Evolutionary conservation across 2,888 invertebrate genomes (phyloP).

Genomic region (Ophion ellenae): DNA sequence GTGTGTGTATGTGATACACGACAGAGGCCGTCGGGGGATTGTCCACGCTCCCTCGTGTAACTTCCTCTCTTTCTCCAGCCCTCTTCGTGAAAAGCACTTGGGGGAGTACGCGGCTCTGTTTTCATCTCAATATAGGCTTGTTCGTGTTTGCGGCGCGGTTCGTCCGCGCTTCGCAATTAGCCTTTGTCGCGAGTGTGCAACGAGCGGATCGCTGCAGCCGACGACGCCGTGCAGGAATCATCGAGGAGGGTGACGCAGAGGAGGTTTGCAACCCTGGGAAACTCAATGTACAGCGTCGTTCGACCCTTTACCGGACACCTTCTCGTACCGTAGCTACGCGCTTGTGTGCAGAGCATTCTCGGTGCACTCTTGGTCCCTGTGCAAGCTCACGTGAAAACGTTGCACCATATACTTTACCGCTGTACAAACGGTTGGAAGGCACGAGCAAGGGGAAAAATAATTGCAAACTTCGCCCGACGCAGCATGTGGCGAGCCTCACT

Average conservation of each 20-base stretch:
- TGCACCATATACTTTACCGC: slow-evolving; percentile 18
- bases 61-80: slow-evolving; percentile 44
- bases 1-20: slow-evolving; percentile 35
- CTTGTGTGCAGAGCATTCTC: slow-evolving; percentile 20
- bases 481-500: slow-evolving; percentile 50
- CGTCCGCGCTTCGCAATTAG: slow-evolving; percentile 81
- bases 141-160: slow-evolving; percentile 78
- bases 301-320: slow-evolving; percentile 61
- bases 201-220: slow-evolving; percentile 50
- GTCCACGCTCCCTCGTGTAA: slow-evolving; percentile 48
- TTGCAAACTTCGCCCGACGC: slow-evolving; percentile 66
- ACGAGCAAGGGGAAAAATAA: slow-evolving; percentile 69
- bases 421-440: slow-evolving; percentile 25
- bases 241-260: slow-evolving; percentile 27
- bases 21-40: slow-evolving; percentile 44
- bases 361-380: slow-evolving; percentile 22
- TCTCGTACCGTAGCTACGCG: slow-evolving; percentile 52
- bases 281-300: slow-evolving; percentile 38
- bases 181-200: slow-evolving; percentile 78
- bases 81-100: slow-evolving; percentile 50
- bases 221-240: slow-evolving; percentile 40
- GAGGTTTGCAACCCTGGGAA: slow-evolving; percentile 69
- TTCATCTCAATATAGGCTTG: slow-evolving; percentile 81
- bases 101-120: slow-evolving; percentile 67
- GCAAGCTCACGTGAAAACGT: slow-evolving; percentile 16